Conservation (phyloP, 2,888 invertebrate genomes). For the Eristalinus aeneus region DNA sequence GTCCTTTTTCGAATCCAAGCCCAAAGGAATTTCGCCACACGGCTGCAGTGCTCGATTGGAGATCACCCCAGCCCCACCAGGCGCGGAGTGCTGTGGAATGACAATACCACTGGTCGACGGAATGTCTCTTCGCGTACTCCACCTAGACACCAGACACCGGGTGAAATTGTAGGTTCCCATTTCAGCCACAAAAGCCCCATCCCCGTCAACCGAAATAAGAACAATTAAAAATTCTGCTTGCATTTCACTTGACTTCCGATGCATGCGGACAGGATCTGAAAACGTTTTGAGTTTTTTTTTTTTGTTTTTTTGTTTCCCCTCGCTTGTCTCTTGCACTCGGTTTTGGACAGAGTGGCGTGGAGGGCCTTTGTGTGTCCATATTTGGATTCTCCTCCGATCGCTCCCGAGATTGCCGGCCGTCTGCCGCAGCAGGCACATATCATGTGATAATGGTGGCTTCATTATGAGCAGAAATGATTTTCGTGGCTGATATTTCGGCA, state of each 20-base stretch:
- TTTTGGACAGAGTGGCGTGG: slow-evolving; percentile 35
- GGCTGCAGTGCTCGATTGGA: slow-evolving; percentile 31
- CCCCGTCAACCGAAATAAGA: slow-evolving; percentile 47
- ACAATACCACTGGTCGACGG: slow-evolving; percentile 48
- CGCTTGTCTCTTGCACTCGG: slow-evolving; percentile 34
- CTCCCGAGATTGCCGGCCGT: slow-evolving; percentile 43
- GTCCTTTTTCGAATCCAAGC: slow-evolving; percentile 72
- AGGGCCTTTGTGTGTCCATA: slow-evolving; percentile 64
- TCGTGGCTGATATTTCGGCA: slow-evolving; percentile 62
- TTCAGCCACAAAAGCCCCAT: slow-evolving; percentile 22
- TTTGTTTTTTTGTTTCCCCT: slow-evolving; percentile 8
- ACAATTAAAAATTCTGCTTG: slow-evolving; percentile 73
- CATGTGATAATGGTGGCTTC: slow-evolving; percentile 56
- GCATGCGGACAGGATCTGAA: slow-evolving; percentile 71
- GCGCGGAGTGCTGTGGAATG: slow-evolving; percentile 54
- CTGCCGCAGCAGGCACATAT: not conserved
- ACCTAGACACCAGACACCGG: slow-evolving; percentile 11
- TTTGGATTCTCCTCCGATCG: slow-evolving; percentile 63
- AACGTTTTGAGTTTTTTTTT: slow-evolving; percentile 2
- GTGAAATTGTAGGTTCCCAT: slow-evolving; percentile 22
- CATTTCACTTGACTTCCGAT: slow-evolving; percentile 72
- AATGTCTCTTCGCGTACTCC: slow-evolving; percentile 10
- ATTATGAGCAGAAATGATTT: slow-evolving; percentile 63
- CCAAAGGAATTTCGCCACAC: slow-evolving; percentile 70
- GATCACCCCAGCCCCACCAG: slow-evolving; percentile 41